Conservation (phyloP, 2,797 vertebrate species). For the Threskiornis aethiopicus region DNA sequence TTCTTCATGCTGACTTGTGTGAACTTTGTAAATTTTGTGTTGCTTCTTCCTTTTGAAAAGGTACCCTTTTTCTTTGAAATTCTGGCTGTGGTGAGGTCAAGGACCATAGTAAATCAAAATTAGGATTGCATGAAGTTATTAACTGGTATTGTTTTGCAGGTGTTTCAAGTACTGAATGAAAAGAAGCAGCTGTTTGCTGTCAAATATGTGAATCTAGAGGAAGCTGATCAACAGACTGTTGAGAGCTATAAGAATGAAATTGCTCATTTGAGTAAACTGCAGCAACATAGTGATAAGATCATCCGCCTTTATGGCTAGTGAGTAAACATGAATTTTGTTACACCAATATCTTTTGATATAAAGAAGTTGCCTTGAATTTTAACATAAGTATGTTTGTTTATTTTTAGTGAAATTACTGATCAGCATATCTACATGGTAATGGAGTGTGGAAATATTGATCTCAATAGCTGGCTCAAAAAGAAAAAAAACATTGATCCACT, state of each 20-base stretch:
- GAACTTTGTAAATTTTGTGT: not conserved
- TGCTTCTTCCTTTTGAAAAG: not conserved
- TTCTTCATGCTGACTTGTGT: not conserved
- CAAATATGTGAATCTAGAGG: slow-evolving; percentile 92
- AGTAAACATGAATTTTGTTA: slow-evolving; percentile 54
- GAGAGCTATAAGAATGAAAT: slow-evolving; percentile 98
- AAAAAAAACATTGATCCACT: slow-evolving; percentile 88
- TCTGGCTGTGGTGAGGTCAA: not conserved
- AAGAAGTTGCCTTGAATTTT: not conserved
- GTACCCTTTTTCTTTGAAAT: not conserved
- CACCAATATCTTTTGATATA: not conserved
- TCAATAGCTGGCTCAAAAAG: slow-evolving; percentile 95
- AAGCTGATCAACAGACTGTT: slow-evolving; percentile 89
- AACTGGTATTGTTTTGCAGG: slow-evolving; percentile 72
- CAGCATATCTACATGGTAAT: slow-evolving; percentile 95
- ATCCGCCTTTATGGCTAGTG: slow-evolving; percentile 95
- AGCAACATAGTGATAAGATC: slow-evolving; percentile 95
- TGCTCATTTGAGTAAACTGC: slow-evolving; percentile 90
- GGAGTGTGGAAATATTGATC: slow-evolving; percentile 96
- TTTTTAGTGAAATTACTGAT: slow-evolving; percentile 89
- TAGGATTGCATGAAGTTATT: not conserved
- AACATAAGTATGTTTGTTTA: not conserved
- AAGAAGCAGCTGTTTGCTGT: slow-evolving; percentile 92
- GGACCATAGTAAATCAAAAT: not conserved
- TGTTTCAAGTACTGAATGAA: slow-evolving; percentile 93